A percentile compares a stretch with the other conserved stretches of the same genome.
Evolutionary conservation across 2,888 invertebrate species (phyloP).

Genomic region (Tenodera sinensis): DNA sequence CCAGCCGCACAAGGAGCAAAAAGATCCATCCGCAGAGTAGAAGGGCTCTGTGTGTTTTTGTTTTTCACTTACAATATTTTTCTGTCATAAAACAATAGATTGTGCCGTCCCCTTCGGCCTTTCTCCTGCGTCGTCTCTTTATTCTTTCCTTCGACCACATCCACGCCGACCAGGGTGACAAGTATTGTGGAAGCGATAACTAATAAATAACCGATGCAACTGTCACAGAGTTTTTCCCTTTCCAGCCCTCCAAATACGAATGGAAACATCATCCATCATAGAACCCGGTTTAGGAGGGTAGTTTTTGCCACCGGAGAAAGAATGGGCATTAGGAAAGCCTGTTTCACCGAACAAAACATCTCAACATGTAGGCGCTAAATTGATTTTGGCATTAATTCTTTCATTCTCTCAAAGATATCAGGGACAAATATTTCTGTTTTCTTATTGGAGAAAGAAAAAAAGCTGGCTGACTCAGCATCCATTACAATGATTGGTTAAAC

Average conservation of each 20-base stretch:
- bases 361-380: neutral
- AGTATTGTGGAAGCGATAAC: constrained; percentile 33
- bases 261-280: constrained; percentile 23
- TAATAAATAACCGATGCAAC: constrained; percentile 33
- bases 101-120: neutral
- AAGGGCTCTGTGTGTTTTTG: neutral
- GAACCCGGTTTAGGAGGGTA: neutral
- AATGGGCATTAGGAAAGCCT: neutral
- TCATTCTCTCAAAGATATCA: neutral
- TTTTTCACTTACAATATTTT: constrained; percentile 4
- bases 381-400: neutral
- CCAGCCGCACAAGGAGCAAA: neutral
- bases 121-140: neutral
- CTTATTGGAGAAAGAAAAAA: too few species aligned
- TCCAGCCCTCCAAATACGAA: constrained; percentile 6
- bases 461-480: too few species aligned
- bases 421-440: neutral
- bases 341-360: neutral
- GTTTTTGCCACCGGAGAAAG: neutral
- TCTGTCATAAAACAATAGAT: constrained; percentile 25
- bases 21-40: neutral
- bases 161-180: constrained; percentile 25
- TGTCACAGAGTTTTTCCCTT: constrained; percentile 13
- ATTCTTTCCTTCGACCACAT: constrained; percentile 9
- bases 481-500: too few species aligned